phyloP scores from a whole-genome alignment of 2,113 vertebrate genomes.

The Larimichthys polyactis region DNA sequence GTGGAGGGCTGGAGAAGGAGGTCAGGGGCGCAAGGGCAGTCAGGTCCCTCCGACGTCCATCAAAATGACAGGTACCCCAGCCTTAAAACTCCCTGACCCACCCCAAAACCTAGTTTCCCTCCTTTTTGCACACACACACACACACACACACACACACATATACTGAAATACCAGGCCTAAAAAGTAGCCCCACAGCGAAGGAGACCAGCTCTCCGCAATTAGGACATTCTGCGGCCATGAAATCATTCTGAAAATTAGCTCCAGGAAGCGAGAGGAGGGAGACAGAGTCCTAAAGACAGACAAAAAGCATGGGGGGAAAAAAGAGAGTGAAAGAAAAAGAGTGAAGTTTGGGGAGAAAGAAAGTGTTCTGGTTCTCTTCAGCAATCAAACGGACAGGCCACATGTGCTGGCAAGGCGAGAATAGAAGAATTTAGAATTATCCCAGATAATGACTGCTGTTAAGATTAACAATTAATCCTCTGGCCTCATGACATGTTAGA shows the following conservation, averaged over 20 bases:
- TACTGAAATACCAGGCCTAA: slow-evolving; percentile 69
- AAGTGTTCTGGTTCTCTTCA: slow-evolving; percentile 78
- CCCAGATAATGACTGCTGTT: slow-evolving; percentile 78
- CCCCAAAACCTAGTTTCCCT: slow-evolving; percentile 70
- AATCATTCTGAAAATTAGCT: slow-evolving; percentile 84
- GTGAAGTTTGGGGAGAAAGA: slow-evolving; percentile 62
- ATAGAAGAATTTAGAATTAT: slow-evolving; percentile 72
- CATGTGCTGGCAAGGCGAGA: slow-evolving; percentile 72
- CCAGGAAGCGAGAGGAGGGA: slow-evolving; percentile 79
- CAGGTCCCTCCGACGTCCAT: slow-evolving; percentile 82
- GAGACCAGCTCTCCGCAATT: slow-evolving; percentile 83
- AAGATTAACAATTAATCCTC: slow-evolving; percentile 85
- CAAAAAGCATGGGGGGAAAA: slow-evolving; percentile 52
- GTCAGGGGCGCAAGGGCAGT: slow-evolving; percentile 82
- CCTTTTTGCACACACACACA: slow-evolving; percentile 59
- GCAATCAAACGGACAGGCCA: slow-evolving; percentile 68
- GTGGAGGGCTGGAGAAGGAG: slow-evolving; percentile 75
- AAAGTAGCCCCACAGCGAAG: slow-evolving; percentile 80
- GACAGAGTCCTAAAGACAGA: slow-evolving; percentile 69
- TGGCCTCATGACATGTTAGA: slow-evolving; percentile 77
- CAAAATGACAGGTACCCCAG: slow-evolving; percentile 82
- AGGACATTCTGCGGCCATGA: slow-evolving; percentile 85
- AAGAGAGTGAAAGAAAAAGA: slow-evolving; percentile 48
- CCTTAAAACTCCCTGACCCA: slow-evolving; percentile 77
- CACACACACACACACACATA: slow-evolving; percentile 19